Base-by-base conservation (phyloP, 2,113 vertebrate genomes). In the Plestiodon gilberti region DNA sequence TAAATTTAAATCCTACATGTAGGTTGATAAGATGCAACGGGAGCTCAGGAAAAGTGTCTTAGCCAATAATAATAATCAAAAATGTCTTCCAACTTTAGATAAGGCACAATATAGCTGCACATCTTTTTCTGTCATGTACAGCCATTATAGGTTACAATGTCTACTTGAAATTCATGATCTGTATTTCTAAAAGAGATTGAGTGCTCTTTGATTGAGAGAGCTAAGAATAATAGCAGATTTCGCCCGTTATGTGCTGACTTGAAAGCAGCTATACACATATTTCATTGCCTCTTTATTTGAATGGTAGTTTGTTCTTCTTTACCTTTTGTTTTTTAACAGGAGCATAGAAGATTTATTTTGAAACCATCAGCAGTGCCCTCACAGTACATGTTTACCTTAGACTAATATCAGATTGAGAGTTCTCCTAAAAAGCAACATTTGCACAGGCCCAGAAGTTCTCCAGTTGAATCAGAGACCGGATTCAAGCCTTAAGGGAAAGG, bases 211-310 rank as follows among this genome's bases (percentile, higher is more conserved):
- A 75, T 15, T n/a, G 38, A 83, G 10, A 55, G 2, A 83, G 75
- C 48, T 81, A 35, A 84, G 85, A 89, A 77, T 1, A n/a, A n/a
- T 89, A 83, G n/a, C 59, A 80, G 25, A 76, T 75, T 87, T 84
- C 70, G 82, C 69, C 22, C 18, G 76, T 62, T n/a, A 33, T 77
- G 23, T 75, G 30, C 30, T 81, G 59, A 87, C 14, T 73, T 23
- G 85, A 88, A 80, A 90, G 64, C 6, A 61, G 77, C 38, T 88
- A 82, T 35, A 88, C 64, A 83, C 5, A 61, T 35, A 3, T 18
- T 28, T 8, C 33, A 25, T 57, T 48, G 33, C 76, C 25, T 74
- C 43, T 17, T 35, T 65, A 64, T 30, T 65, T 65, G 43, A 40
- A 48, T 11, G 40, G 40, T 48, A 75, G 40, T 75, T 48, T 48